Evolutionary conservation across 92 coral and sea anemone species (phyloP).

Genomic region (Parazoanthus swiftii): DNA sequence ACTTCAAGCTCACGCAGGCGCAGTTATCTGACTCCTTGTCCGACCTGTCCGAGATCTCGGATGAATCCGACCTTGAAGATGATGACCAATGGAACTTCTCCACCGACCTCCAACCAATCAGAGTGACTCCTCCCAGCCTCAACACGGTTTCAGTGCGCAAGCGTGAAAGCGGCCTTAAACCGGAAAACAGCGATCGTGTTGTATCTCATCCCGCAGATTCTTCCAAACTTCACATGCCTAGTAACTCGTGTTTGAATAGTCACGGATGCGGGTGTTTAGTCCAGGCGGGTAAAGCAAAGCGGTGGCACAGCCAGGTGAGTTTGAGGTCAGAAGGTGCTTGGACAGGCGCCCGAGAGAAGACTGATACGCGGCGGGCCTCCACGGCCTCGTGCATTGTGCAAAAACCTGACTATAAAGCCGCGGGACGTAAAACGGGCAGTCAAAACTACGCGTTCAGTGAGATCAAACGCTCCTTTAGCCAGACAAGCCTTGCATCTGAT

Average conservation of each 20-base stretch:
- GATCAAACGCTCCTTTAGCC: conserved; percentile 9
- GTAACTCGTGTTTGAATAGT: background rate
- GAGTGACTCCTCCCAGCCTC: background rate
- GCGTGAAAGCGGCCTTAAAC: background rate
- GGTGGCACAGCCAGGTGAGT: conserved; percentile 50
- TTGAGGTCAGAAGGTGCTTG: conserved; percentile 42
- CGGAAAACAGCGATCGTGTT: background rate
- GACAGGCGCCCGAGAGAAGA: conserved; percentile 8
- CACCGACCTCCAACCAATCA: background rate
- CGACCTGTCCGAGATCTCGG: conserved; percentile 60
- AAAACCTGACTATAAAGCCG: background rate
- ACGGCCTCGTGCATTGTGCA: background rate
- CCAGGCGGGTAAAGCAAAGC: conserved; percentile 30
- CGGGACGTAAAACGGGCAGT: background rate
- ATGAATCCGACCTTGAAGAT: conserved; percentile 50
- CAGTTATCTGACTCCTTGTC: conserved; percentile 44
- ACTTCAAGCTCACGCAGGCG: conserved; percentile 66
- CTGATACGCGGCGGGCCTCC: conserved; percentile 6
- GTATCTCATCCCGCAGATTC: background rate
- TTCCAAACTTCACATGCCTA: background rate
- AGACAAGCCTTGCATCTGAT: conserved; percentile 36
- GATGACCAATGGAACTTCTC: conserved; percentile 7
- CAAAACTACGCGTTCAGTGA: background rate
- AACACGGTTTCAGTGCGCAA: background rate
- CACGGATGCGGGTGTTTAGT: background rate